phyloP scores from a whole-genome alignment of 2,888 invertebrate species.

The Malthinus seriepunctatus region DNA sequence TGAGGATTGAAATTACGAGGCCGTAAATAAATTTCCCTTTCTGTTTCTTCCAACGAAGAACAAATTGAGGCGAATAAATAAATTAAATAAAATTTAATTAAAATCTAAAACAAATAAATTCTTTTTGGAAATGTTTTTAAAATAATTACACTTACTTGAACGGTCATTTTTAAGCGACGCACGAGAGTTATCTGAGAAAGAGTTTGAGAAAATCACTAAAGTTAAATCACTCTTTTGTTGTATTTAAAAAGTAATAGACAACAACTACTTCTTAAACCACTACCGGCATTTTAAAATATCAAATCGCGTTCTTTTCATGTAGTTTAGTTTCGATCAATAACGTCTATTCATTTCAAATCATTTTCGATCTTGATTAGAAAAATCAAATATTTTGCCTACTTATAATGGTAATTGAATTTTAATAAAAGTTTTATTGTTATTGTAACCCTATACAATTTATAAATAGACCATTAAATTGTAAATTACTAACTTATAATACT shows the following conservation, averaged over 20 bases:
- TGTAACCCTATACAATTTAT: slow-evolving; percentile 23
- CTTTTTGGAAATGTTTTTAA: background rate
- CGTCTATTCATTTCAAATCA: background rate
- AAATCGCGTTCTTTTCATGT: background rate
- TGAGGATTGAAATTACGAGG: slow-evolving; percentile 55
- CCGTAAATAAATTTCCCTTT: slow-evolving; percentile 49
- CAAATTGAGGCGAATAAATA: slow-evolving; percentile 5
- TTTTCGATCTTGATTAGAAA: background rate
- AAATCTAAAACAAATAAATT: background rate
- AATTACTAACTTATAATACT: slow-evolving; percentile 35
- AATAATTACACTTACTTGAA: background rate
- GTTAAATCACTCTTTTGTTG: background rate
- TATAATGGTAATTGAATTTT: background rate
- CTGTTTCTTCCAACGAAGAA: slow-evolving; percentile 41
- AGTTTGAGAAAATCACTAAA: background rate
- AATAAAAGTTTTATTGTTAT: slow-evolving; percentile 6
- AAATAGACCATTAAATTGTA: slow-evolving; percentile 31
- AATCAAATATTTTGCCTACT: background rate
- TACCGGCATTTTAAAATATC: background rate
- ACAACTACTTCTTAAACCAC: background rate
- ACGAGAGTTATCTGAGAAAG: background rate
- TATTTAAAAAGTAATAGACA: background rate
- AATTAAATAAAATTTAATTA: background rate
- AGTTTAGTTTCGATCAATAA: slow-evolving; percentile 2
- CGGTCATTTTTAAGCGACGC: background rate